phyloP scores from a whole-genome alignment of 2,888 invertebrate genomes.

The Argynnis bischoffii region DNA sequence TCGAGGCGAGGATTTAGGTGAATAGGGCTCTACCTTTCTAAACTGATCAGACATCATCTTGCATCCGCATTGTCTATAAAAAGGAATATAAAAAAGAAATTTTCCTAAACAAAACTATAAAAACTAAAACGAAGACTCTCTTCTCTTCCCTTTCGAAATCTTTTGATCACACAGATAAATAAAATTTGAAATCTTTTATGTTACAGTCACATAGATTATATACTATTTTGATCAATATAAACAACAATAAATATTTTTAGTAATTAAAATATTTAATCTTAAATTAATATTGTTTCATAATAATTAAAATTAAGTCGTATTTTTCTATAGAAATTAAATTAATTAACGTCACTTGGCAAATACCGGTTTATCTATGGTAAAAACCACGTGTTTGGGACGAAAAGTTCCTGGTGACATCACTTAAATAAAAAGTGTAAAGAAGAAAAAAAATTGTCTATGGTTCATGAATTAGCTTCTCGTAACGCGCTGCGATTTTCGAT shows the following conservation, averaged over 20 bases:
- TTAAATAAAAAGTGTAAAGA: conserved; percentile 55
- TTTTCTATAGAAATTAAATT: background rate
- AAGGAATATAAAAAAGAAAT: conserved; percentile 63
- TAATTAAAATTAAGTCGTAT: background rate
- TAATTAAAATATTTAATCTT: background rate
- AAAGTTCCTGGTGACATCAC: conserved; percentile 35
- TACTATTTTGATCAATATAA: conserved; percentile 7
- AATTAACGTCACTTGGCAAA: background rate
- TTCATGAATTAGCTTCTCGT: conserved; percentile 77
- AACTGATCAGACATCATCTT: conserved; percentile 97
- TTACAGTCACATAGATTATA: conserved; percentile 14
- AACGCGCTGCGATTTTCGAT: conserved; percentile 71
- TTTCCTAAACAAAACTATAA: conserved; percentile 67
- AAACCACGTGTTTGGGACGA: conserved; percentile 57
- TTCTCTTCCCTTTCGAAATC: conserved; percentile 48
- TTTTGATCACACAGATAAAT: conserved; percentile 35
- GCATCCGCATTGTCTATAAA: conserved; percentile 80
- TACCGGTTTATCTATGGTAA: conserved; percentile 51
- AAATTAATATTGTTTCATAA: background rate
- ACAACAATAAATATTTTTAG: background rate
- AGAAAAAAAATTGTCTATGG: conserved; percentile 64
- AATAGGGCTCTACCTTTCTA: conserved; percentile 96
- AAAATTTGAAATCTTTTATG: conserved; percentile 10
- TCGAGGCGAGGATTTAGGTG: conserved; percentile 96
- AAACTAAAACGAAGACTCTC: conserved; percentile 57